Percentiles rank a stretch among this genome's conserved stretches.
phyloP scores from a whole-genome alignment of 2,113 vertebrate genomes.

The Calyptommatus sinebrachiatus region DNA sequence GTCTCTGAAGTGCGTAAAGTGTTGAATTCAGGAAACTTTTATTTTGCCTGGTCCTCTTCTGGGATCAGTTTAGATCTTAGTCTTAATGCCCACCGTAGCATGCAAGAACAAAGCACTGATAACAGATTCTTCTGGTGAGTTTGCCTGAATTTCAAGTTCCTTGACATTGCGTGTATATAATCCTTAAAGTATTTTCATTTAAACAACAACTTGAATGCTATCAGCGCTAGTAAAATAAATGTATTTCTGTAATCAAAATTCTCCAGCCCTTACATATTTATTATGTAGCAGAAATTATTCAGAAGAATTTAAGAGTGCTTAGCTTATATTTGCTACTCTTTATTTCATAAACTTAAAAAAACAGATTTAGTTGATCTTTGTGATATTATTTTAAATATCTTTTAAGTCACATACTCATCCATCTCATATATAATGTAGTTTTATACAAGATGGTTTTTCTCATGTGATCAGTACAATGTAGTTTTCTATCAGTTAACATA shows the following conservation, averaged over 20 bases:
- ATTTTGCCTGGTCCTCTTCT: slow-evolving; percentile 92
- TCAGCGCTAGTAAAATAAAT: neutral
- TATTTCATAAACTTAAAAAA: neutral
- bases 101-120: slow-evolving; percentile 89
- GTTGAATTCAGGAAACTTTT: slow-evolving; percentile 94
- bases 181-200: neutral
- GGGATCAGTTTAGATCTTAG: slow-evolving; percentile 92
- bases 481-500: no score
- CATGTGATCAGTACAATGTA: no score
- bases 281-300: neutral
- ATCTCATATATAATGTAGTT: no score
- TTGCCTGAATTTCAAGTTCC: neutral
- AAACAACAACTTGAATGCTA: neutral
- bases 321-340: neutral
- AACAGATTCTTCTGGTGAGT: slow-evolving; percentile 97
- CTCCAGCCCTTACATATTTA: neutral
- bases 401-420: neutral
- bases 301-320: neutral
- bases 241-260: neutral
- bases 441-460: no score
- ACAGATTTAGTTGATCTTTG: neutral
- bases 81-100: slow-evolving; percentile 90
- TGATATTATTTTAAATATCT: neutral
- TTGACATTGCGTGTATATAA: neutral
- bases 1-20: slow-evolving; percentile 93